Evolutionary conservation across 2,113 vertebrate species (phyloP).

Genomic region (Halcyon senegalensis): DNA sequence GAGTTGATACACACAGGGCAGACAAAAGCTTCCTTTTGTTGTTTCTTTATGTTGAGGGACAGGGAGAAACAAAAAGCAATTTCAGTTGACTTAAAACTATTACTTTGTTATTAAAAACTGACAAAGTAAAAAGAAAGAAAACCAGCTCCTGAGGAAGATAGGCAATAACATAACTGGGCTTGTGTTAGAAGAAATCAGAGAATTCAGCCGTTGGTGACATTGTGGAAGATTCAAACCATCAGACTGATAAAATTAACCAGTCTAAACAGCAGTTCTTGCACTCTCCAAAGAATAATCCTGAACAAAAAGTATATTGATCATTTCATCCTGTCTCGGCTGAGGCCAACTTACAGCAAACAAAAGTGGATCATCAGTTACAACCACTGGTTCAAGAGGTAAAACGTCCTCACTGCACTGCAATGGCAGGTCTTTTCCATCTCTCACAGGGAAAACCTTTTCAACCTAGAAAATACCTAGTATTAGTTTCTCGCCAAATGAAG

Average conservation of each 20-base stretch:
- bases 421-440: not conserved
- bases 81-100: not conserved
- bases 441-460: not conserved
- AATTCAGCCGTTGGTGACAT: not conserved
- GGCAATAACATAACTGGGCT: not conserved
- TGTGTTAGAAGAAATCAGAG: not conserved
- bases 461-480: not conserved
- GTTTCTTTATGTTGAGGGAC: not conserved
- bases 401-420: not conserved
- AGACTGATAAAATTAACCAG: not conserved
- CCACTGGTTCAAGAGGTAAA: not conserved
- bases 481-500: not conserved
- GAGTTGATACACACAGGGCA: not conserved
- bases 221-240: not conserved
- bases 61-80: not conserved
- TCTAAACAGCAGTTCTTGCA: not conserved
- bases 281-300: not conserved
- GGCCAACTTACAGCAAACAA: not conserved
- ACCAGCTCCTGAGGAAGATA: not conserved
- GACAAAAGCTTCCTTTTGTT: not conserved
- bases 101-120: not conserved
- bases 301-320: not conserved
- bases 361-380: not conserved
- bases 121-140: not conserved
- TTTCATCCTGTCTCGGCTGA: not conserved